Base-by-base conservation (phyloP, 2,888 invertebrate genomes). In the Peribatodes rhomboidaria region DNA sequence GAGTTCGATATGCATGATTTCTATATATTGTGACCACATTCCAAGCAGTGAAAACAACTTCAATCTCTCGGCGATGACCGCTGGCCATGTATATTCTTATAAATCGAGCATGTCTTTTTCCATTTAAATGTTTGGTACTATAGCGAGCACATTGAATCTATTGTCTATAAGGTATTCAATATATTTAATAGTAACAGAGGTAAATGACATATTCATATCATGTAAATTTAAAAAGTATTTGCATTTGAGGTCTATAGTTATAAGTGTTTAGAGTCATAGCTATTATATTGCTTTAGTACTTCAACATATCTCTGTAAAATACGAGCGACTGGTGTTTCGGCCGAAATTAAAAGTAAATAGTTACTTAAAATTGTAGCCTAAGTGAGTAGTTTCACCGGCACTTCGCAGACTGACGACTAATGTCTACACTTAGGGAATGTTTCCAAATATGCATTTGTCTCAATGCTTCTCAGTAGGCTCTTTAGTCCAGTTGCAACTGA, bases 161-260 rank as follows among this genome's bases (percentile, higher is more conserved):
- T 86, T 84, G 83, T 85, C 79, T 83, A 85, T n/a, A n/a, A n/a
- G 79, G 79, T 86, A 86, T 85, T 85, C 82, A 83, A 83, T 84
- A 84, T 80, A 82, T 85, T 83, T 85, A 88, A 89, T 83, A 84
- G 84, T 88, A 88, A 89, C 90, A 88, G 90, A 90, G 87, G 89
- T 90, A 88, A 91, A 90, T 89, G 90, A 91, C 91, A 90, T 91
- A 92, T 92, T 92, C 93, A 93, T 93, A 93, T 93, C 93, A 92
- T 92, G 92, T 93, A 92, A 91, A 92, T 90, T 91, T 85, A 55
- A 87, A 87, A 91, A 92, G 91, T 93, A 92, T 92, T 92, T 92
- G 93, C 93, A 93, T 92, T 93, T 93, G 92, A 93, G 92, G 92
- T 92, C 92, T 92, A 87, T 92, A 92, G 91, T 82, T 89, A 79